Evolutionary conservation across 2,888 invertebrate species (phyloP).

Genomic region (Embidobia sp.): DNA sequence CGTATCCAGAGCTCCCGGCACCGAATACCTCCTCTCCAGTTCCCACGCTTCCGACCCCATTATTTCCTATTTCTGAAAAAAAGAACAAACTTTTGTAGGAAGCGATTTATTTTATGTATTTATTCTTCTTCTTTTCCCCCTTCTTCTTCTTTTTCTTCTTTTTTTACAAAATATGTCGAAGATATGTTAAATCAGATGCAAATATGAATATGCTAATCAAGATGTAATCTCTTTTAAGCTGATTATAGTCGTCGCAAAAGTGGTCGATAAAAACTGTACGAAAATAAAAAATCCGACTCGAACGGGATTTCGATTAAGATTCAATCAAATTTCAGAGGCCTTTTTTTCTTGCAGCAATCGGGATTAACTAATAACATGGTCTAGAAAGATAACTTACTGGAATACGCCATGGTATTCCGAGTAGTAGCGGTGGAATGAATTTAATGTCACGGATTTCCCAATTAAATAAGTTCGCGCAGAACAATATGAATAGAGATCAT

Average conservation of each 20-base stretch:
- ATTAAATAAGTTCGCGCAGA: slow-evolving; percentile 38
- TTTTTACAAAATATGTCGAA: not conserved
- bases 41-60: slow-evolving; percentile 84
- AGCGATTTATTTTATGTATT: slow-evolving; percentile 7
- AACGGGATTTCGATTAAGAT: too few species aligned
- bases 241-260: too few species aligned
- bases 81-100: slow-evolving; percentile 18
- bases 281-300: too few species aligned
- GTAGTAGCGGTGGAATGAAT: not conserved
- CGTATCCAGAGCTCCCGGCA: slow-evolving; percentile 91
- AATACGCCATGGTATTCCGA: not conserved
- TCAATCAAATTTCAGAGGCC: too few species aligned
- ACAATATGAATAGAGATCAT: slow-evolving; percentile 55
- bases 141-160: not conserved
- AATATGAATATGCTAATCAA: too few species aligned
- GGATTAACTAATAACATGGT: too few species aligned
- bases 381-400: too few species aligned
- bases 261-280: too few species aligned
- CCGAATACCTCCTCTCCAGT: slow-evolving; percentile 92
- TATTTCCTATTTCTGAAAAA: slow-evolving; percentile 57
- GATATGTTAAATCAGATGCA: too few species aligned
- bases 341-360: too few species aligned
- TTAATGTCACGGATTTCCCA: slow-evolving; percentile 11
- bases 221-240: too few species aligned
- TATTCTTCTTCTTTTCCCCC: not conserved